A percentile compares a stretch with the other conserved stretches of the same genome.
Conservation (phyloP, 2,113 vertebrate species). For the Xenus cinereus region DNA sequence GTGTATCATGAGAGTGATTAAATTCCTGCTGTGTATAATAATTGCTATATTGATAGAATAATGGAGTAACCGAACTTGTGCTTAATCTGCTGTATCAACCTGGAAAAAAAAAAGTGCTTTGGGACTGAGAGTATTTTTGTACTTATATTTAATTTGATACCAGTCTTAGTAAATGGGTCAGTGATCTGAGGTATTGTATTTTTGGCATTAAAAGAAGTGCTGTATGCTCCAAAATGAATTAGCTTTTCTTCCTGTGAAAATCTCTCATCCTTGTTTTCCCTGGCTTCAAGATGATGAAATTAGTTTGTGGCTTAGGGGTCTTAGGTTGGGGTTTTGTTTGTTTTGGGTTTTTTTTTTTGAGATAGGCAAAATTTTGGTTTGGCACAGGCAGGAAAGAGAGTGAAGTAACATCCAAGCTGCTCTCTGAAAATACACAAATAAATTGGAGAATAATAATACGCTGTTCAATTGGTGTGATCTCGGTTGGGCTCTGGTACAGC, state of each 20-base stretch:
- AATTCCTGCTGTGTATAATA: constrained; percentile 49
- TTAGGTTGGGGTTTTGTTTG: background rate
- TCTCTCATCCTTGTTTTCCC: background rate
- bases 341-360: background rate
- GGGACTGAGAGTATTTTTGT: constrained; percentile 3
- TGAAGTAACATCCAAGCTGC: background rate
- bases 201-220: background rate
- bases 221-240: background rate
- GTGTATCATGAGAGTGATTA: background rate
- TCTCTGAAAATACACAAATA: background rate
- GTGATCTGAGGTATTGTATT: background rate
- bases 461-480: background rate
- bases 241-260: background rate
- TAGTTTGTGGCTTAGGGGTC: background rate
- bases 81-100: constrained; percentile 34
- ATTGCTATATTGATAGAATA: constrained; percentile 28
- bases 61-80: background rate
- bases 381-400: background rate
- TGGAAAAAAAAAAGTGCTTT: background rate
- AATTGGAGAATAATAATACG: background rate
- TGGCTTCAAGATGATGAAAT: background rate
- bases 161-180: constrained; percentile 16
- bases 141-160: constrained; percentile 15
- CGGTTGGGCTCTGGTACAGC: background rate
- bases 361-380: background rate